A percentile compares a stretch with the other conserved stretches of the same genome.
Conservation (phyloP, 2,113 vertebrate genomes). For the Macquaria australasica region DNA sequence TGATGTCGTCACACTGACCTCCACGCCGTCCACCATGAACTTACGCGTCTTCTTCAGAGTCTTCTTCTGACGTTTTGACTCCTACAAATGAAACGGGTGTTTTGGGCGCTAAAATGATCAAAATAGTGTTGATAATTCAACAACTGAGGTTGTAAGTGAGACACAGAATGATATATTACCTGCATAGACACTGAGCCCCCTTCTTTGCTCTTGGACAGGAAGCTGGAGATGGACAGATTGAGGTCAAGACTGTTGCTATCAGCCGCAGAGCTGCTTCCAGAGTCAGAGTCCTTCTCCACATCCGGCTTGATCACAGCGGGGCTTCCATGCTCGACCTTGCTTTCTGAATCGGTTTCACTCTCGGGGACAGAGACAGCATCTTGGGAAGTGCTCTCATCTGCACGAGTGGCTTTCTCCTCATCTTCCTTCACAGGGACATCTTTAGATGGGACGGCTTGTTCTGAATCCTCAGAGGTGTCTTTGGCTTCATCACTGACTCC, state of each 20-base stretch:
- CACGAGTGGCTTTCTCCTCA: constrained; percentile 48
- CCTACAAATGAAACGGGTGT: constrained; percentile 78
- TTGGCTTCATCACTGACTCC: constrained; percentile 58
- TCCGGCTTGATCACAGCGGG: constrained; percentile 78
- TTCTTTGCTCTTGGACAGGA: constrained; percentile 95
- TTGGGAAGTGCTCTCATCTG: constrained; percentile 60
- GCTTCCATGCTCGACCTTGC: constrained; percentile 73
- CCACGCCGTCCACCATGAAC: constrained; percentile 98
- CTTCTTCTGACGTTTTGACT: constrained; percentile 95
- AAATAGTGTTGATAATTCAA: neutral
- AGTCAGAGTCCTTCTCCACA: constrained; percentile 93
- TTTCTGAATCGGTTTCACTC: constrained; percentile 74
- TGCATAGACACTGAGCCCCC: constrained; percentile 94
- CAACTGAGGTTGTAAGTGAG: neutral
- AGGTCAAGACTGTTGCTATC: constrained; percentile 96
- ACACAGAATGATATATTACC: constrained; percentile 75
- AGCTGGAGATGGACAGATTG: constrained; percentile 98
- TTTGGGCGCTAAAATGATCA: neutral
- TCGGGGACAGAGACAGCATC: constrained; percentile 65
- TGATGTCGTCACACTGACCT: constrained; percentile 98
- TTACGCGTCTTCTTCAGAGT: constrained; percentile 98
- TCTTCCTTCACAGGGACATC: constrained; percentile 61
- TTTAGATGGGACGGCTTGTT: constrained; percentile 41
- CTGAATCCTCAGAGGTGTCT: constrained; percentile 41
- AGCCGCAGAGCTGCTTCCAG: constrained; percentile 92